Conservation (phyloP, 1,140 invertebrate species). For the Sweltsa coloradensis region DNA sequence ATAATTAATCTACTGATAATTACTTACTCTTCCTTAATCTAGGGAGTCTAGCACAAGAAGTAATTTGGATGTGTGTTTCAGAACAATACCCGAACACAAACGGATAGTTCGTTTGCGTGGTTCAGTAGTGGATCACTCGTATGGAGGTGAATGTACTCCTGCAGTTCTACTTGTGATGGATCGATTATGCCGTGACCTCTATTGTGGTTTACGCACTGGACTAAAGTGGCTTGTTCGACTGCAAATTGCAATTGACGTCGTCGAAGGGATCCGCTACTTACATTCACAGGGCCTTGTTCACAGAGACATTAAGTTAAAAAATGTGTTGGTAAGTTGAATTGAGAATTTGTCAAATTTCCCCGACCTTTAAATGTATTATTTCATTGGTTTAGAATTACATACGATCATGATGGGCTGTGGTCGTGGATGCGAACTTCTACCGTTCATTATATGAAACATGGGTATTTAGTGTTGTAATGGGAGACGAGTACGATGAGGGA, state of each 20-base stretch:
- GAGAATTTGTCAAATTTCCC: too few relatives aligned
- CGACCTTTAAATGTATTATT: too few relatives aligned
- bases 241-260: constrained; percentile 70
- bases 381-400: too few relatives aligned
- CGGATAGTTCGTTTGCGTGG: constrained; percentile 69
- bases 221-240: constrained; percentile 54
- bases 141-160: constrained; percentile 50
- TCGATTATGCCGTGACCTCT: constrained; percentile 61
- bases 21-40: background rate
- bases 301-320: constrained; percentile 83
- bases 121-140: constrained; percentile 71
- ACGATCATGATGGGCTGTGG: too few relatives aligned
- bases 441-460: too few relatives aligned
- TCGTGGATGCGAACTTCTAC: too few relatives aligned
- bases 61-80: constrained; percentile 24
- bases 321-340: constrained; percentile 63
- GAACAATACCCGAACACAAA: constrained; percentile 73
- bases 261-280: constrained; percentile 74
- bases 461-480: too few relatives aligned
- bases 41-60: background rate
- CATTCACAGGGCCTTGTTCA: constrained; percentile 81
- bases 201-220: constrained; percentile 62
- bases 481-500: too few relatives aligned
- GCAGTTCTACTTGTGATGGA: constrained; percentile 71
- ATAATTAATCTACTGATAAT: background rate